A percentile compares a stretch with the other conserved stretches of the same genome.
Conservation (phyloP, 2,113 vertebrate genomes). For the Mastomys coucha region DNA sequence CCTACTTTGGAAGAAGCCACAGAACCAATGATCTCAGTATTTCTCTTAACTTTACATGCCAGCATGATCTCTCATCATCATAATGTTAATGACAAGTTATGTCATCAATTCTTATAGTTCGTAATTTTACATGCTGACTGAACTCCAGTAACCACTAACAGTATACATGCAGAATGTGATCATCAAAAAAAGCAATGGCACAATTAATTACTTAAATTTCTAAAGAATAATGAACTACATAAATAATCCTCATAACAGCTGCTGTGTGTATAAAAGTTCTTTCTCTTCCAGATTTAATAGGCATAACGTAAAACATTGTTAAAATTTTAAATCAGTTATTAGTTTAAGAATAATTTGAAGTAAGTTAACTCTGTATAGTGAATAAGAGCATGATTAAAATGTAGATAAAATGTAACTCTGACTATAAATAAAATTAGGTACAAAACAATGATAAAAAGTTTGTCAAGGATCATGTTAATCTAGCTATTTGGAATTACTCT, state of each 20-base stretch:
- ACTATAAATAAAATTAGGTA: conserved; percentile 46
- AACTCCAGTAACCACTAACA: neutral
- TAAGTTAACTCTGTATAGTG: neutral
- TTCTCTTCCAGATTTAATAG: neutral
- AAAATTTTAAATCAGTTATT: conserved; percentile 37
- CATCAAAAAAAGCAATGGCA: neutral
- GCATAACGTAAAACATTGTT: neutral
- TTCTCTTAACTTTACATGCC: neutral
- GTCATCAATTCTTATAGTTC: neutral
- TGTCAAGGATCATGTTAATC: neutral
- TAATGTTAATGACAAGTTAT: neutral
- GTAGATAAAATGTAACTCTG: conserved; percentile 43
- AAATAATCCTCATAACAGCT: neutral
- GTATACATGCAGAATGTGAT: neutral
- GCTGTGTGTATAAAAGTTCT: neutral
- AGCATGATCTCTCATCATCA: neutral
- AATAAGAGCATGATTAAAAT: neutral
- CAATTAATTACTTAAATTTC: neutral
- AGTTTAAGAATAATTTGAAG: conserved; percentile 41
- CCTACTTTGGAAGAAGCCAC: neutral
- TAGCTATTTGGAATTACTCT: conserved; percentile 10
- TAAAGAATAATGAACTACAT: neutral
- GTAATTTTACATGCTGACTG: neutral
- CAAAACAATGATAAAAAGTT: neutral
- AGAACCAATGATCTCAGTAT: neutral